Percentiles rank a stretch among this genome's conserved stretches.
Conservation (phyloP, 1,140 invertebrate genomes). For the Caenorhabditis briggsae region DNA sequence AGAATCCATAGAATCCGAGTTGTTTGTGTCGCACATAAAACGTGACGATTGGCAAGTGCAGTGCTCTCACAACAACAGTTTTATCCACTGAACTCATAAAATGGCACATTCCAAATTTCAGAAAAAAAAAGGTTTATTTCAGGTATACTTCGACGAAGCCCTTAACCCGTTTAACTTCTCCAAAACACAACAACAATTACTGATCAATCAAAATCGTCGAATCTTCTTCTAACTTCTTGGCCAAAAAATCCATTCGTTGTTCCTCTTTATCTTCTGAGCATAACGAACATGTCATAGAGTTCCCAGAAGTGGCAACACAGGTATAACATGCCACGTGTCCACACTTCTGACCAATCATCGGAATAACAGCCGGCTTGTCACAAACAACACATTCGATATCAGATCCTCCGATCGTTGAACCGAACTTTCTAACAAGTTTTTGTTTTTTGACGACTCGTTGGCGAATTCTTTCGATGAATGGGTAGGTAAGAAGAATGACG, state of each 20-base stretch:
- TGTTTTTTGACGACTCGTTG: slow-evolving; percentile 32
- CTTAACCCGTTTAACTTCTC: slow-evolving; percentile 37
- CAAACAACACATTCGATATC: slow-evolving; percentile 57
- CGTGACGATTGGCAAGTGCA: slow-evolving; percentile 53
- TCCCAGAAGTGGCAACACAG: slow-evolving; percentile 46
- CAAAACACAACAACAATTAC: not conserved
- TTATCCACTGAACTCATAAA: not conserved
- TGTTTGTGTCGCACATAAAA: slow-evolving; percentile 47
- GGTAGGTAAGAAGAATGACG: slow-evolving; percentile 56
- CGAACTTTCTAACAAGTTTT: slow-evolving; percentile 15
- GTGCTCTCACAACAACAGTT: slow-evolving; percentile 28
- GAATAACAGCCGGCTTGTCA: slow-evolving; percentile 56
- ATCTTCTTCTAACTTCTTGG: slow-evolving; percentile 3
- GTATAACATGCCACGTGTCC: slow-evolving; percentile 60
- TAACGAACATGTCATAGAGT: slow-evolving; percentile 6
- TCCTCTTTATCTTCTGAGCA: slow-evolving; percentile 3
- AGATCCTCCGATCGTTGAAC: not conserved
- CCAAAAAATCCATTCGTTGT: slow-evolving; percentile 25
- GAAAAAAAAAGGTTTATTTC: not conserved
- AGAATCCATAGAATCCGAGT: not conserved
- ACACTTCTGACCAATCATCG: slow-evolving; percentile 53
- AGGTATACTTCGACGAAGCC: slow-evolving; percentile 33
- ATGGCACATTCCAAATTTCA: slow-evolving; percentile 26
- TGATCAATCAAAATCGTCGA: not conserved
- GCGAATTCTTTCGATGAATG: slow-evolving; percentile 38